Base-by-base conservation (phyloP, 2,797 vertebrate species). In the Carcharodon carcharias region DNA sequence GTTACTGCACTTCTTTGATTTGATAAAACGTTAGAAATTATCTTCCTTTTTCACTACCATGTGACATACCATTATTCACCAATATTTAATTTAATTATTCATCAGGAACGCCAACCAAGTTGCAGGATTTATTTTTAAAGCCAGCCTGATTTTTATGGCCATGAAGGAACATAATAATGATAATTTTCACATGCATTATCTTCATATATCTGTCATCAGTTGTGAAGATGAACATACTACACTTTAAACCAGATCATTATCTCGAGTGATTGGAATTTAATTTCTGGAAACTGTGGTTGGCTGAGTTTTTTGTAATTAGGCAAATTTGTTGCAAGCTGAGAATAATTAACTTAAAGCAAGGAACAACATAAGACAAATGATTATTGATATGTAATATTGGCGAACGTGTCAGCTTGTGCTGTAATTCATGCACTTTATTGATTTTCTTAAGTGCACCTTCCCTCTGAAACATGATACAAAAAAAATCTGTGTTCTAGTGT, bases 221-320 rank as follows among this genome's bases (percentile, higher is more conserved):
- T 95, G 69, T 95, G 28, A 95, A 56, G 45, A 71, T 71, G 26
- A 73, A n/a, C 54, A 56, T 54, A n/a, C 31, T 63, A n/a, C 31
- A 92, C 56, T 77, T 56, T 54, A 58, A 58, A 95, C 28, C 5
- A 12, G 94, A 97, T 97, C 97, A 97, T 97, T 98, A 97, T 97
- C 97, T 97, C 97, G 97, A 80, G 97, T 98, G 97, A 97, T 97
- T 97, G 96, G 97, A 96, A 97, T 97, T 98, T 97, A 98, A 98
- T 98, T 98, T 96, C 96, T 97, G 73, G 96, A 97, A 97, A 96
- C 95, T 88, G 97, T 97, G 96, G 96, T 96, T 97, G 96, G 65
- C 96, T 97, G 96, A 97, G 97, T 0, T 0, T 97, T 97, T 97
- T 97, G 96, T 96, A 97, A 97, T 97, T 97, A 97, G 97, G 97